Evolutionary conservation across 2,888 invertebrate species (phyloP).

Genomic region (Megalurothrips usitatus): DNA sequence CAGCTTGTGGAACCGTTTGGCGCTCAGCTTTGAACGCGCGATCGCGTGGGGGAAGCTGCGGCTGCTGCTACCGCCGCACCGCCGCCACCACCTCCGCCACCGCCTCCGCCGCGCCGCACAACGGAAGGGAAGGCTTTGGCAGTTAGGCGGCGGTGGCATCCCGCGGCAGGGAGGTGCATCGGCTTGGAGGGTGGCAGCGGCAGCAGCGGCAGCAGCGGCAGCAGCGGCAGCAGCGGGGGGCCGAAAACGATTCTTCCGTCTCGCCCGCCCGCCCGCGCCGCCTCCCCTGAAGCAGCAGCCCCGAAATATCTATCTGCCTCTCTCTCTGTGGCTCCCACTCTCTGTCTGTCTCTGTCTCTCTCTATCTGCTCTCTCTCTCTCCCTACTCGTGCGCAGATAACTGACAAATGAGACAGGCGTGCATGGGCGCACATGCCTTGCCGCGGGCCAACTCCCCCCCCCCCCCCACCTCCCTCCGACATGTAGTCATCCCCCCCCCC

Average conservation of each 20-base stretch:
- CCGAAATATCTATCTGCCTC: no score
- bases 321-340: no score
- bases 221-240: background rate
- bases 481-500: no score
- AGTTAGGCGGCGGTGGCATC: background rate
- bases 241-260: background rate
- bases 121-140: background rate
- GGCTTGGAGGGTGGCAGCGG: background rate
- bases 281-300: no score
- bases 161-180: background rate
- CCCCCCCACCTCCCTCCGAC: no score
- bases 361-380: no score
- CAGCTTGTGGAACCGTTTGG: background rate
- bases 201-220: background rate
- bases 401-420: constrained; percentile 1
- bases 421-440: background rate
- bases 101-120: no score
- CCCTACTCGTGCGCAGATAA: background rate
- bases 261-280: background rate
- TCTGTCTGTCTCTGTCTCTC: no score
- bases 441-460: no score
- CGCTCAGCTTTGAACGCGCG: background rate
- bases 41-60: background rate
- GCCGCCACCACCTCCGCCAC: no score
- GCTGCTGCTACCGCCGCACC: no score